Evolutionary conservation across 2,113 vertebrate genomes (phyloP).

Genomic region (Cyanistes caeruleus): DNA sequence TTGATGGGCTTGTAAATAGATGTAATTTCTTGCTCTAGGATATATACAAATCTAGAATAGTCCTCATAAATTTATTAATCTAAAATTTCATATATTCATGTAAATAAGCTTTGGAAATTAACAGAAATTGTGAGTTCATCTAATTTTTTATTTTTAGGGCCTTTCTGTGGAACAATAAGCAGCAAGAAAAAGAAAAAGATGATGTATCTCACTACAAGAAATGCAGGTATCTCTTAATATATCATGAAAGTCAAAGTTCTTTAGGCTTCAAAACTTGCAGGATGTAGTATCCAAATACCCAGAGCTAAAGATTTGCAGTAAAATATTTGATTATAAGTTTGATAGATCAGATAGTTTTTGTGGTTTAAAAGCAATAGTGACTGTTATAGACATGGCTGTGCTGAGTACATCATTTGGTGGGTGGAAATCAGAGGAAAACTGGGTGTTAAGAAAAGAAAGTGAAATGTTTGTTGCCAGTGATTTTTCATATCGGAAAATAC

Average conservation of each 20-base stretch:
- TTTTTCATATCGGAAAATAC: neutral
- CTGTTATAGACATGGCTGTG: neutral
- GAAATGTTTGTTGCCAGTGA: neutral
- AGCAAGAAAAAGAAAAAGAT: slow-evolving; percentile 97
- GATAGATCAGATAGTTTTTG: neutral
- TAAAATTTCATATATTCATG: neutral
- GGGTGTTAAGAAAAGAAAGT: neutral
- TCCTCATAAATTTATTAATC: neutral
- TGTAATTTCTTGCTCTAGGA: neutral
- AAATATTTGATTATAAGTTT: neutral
- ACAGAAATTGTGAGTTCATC: neutral
- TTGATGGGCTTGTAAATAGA: neutral
- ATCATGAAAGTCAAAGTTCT: neutral
- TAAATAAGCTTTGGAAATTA: neutral
- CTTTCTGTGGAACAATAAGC: slow-evolving; percentile 90
- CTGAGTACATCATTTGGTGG: neutral
- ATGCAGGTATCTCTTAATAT: slow-evolving; percentile 85
- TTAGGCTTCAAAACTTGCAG: neutral
- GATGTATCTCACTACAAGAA: slow-evolving; percentile 98
- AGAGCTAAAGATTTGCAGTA: neutral
- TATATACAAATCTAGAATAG: neutral
- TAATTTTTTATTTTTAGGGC: slow-evolving; percentile 75
- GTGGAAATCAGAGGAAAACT: neutral
- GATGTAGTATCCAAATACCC: neutral
- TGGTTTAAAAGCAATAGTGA: neutral